A percentile compares a stretch with the other conserved stretches of the same genome.
phyloP scores from a whole-genome alignment of 2,888 invertebrate species.

The Chrysodeixis includens region DNA sequence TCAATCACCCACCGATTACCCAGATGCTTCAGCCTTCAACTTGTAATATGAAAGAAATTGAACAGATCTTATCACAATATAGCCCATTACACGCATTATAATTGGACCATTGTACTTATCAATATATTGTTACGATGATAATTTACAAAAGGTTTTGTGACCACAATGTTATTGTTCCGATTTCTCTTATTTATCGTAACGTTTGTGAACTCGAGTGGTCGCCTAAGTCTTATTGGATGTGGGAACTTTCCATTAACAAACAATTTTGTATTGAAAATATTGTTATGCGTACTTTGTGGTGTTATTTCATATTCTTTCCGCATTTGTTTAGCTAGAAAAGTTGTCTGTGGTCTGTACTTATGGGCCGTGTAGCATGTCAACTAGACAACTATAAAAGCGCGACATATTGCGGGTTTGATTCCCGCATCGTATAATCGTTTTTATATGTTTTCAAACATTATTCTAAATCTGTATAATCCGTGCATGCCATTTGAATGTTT shows the following conservation, averaged over 20 bases:
- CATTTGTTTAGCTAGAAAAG: too few species aligned
- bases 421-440: too few species aligned
- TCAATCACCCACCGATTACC: slow-evolving; percentile 53
- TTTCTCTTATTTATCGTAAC: slow-evolving; percentile 1
- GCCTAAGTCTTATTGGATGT: not conserved
- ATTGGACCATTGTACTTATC: slow-evolving; percentile 21
- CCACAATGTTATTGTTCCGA: slow-evolving; percentile 2
- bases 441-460: too few species aligned
- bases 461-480: too few species aligned
- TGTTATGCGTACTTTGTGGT: too few species aligned
- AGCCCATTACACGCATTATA: slow-evolving; percentile 27
- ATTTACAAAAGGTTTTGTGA: not conserved
- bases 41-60: slow-evolving; percentile 42
- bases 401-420: too few species aligned
- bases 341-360: too few species aligned
- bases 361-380: too few species aligned
- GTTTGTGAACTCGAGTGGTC: not conserved
- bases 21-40: slow-evolving; percentile 28
- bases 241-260: not conserved
- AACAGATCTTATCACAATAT: slow-evolving; percentile 42
- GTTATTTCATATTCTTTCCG: too few species aligned
- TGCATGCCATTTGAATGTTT: too few species aligned
- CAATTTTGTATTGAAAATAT: not conserved
- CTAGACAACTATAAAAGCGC: too few species aligned
- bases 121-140: not conserved